These are phyloP conservation scores for Martes martes DNA, from an alignment of 2,113 vertebrate species.

Conservation along the genomic window DNA sequence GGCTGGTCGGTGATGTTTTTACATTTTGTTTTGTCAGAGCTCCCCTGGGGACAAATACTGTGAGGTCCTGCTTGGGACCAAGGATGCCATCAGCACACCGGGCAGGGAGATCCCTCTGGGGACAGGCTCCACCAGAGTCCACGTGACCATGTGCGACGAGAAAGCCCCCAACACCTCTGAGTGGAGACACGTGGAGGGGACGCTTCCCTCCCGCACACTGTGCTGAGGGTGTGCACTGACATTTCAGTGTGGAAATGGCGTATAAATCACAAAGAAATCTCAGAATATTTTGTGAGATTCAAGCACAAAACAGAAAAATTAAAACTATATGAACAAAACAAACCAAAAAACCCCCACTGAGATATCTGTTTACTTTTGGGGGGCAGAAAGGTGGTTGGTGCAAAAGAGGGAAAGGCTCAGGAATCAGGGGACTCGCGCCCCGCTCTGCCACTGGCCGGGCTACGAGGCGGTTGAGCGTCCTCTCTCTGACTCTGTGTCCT, in stretches of 20 bases:
- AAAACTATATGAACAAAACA: not conserved
- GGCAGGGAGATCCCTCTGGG: not conserved
- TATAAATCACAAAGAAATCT: not conserved
- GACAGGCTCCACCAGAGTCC: not conserved
- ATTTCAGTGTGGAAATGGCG: not conserved
- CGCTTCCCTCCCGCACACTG: not conserved
- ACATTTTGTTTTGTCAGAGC: not conserved
- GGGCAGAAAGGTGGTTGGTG: no score
- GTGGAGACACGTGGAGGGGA: no score
- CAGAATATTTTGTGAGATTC: not conserved
- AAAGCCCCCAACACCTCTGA: not conserved
- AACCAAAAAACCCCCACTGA: not conserved
- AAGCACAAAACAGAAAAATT: not conserved
- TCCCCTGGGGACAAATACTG: not conserved
- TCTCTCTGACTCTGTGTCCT: not conserved
- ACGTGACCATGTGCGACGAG: accelerated
- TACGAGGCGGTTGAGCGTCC: not conserved
- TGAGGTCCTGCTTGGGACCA: not conserved
- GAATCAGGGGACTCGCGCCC: no score
- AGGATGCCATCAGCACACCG: not conserved
- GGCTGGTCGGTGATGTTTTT: no score
- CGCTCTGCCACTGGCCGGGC: not conserved
- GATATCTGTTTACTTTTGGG: not conserved
- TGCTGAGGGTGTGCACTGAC: not conserved
- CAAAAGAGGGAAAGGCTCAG: not conserved